These are phyloP conservation scores for Chrysochloris asiatica DNA, from an alignment of 2,113 vertebrate species.

Conservation along the genomic window DNA sequence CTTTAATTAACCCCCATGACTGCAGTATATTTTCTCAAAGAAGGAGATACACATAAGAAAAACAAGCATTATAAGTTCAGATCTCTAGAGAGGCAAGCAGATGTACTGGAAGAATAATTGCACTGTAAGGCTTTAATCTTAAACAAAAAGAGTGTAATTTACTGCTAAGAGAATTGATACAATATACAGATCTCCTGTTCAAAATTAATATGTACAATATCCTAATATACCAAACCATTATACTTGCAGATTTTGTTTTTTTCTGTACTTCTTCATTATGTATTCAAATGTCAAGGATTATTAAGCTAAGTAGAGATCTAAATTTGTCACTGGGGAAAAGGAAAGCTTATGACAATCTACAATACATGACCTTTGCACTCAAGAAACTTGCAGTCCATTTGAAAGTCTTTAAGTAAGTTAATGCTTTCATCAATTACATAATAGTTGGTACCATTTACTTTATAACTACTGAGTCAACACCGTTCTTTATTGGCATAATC, in stretches of 20 bases:
- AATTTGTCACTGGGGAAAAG: conserved; percentile 30
- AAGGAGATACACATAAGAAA: conserved; percentile 24
- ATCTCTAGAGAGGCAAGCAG: conserved; percentile 29
- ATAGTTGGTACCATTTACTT: background rate
- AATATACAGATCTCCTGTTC: background rate
- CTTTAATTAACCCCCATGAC: conserved; percentile 56
- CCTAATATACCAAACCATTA: background rate
- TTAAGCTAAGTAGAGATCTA: conserved; percentile 27
- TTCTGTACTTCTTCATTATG: conserved; percentile 3
- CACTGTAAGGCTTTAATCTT: background rate
- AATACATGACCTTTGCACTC: conserved; percentile 26
- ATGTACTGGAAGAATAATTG: background rate
- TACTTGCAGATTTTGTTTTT: background rate
- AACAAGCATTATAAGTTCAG: conserved; percentile 30
- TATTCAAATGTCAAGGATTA: conserved; percentile 30
- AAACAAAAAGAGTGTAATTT: background rate
- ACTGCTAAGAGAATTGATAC: background rate
- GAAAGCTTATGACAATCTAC: background rate
- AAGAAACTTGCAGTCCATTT: conserved; percentile 31
- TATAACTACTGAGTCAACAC: background rate
- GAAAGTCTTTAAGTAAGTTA: conserved; percentile 41
- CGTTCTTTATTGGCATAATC: background rate
- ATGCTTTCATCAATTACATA: conserved; percentile 9
- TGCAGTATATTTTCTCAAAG: conserved; percentile 31
- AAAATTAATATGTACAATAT: background rate